A percentile compares a stretch with the other conserved stretches of the same genome.
phyloP scores from a whole-genome alignment of 2,797 vertebrate genomes.

The Scolopax bukidnonensis region DNA sequence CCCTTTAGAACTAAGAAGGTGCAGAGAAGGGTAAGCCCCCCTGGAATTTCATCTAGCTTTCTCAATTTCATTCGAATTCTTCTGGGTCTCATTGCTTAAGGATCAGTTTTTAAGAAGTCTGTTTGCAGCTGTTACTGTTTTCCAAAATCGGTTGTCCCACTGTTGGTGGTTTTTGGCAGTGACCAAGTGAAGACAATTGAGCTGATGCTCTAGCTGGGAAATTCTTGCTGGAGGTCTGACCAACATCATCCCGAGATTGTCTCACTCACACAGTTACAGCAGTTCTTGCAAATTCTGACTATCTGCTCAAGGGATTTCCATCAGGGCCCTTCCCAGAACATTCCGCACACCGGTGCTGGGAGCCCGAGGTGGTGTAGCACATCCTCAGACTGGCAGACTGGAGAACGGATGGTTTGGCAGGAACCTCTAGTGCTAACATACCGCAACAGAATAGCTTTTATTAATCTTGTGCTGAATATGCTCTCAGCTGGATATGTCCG shows the following conservation, averaged over 20 bases:
- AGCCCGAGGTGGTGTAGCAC: not conserved
- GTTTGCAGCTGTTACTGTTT: not conserved
- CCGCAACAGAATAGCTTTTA: not conserved
- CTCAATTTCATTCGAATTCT: not conserved
- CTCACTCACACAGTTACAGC: not conserved
- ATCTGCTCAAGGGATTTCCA: not conserved
- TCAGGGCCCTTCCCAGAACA: not conserved
- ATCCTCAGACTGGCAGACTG: not conserved
- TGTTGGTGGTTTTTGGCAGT: not conserved
- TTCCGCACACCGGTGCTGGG: not conserved
- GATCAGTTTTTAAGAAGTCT: not conserved
- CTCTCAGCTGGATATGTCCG: not conserved
- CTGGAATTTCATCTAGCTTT: not conserved
- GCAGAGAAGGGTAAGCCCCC: not conserved
- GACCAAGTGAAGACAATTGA: not conserved
- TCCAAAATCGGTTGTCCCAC: not conserved
- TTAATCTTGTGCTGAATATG: not conserved
- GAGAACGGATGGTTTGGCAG: not conserved
- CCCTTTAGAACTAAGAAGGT: not conserved
- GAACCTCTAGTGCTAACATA: not conserved
- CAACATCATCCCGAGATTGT: accelerated
- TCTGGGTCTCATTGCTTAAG: not conserved
- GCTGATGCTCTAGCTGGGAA: not conserved
- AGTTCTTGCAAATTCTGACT: not conserved
- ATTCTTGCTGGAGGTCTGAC: not conserved